Conservation (phyloP, 2,888 invertebrate species). For the Lasioglossum leucozonium region DNA sequence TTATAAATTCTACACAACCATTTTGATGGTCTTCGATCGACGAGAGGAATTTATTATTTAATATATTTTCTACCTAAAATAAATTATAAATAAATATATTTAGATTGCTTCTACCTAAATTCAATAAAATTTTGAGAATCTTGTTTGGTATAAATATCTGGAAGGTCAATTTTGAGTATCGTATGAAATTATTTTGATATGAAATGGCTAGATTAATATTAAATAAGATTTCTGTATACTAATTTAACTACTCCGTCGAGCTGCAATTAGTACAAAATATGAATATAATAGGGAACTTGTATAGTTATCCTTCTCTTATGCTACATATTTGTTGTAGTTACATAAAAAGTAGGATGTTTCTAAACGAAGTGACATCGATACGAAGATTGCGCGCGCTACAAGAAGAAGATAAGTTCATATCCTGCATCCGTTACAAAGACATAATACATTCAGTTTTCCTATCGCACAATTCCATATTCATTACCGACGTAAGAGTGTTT, state of each 20-base stretch:
- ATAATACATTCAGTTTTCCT: constrained; percentile 29
- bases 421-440: constrained; percentile 38
- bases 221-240: constrained; percentile 71
- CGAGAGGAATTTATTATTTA: constrained; percentile 78
- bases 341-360: constrained; percentile 63
- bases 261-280: constrained; percentile 68
- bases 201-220: constrained; percentile 63
- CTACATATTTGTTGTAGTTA: constrained; percentile 64
- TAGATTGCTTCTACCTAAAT: constrained; percentile 84
- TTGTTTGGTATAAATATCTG: constrained; percentile 73
- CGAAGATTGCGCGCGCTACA: constrained; percentile 52
- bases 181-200: constrained; percentile 61
- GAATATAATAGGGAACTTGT: constrained; percentile 78
- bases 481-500: constrained; percentile 36
- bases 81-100: constrained; percentile 84
- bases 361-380: constrained; percentile 60
- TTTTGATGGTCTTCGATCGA: constrained; percentile 60
- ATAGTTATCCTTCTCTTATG: constrained; percentile 69
- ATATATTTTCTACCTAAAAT: constrained; percentile 82
- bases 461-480: constrained; percentile 51
- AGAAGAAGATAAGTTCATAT: constrained; percentile 40
- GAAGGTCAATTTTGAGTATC: constrained; percentile 77
- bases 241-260: constrained; percentile 76
- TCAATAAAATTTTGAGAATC: constrained; percentile 80
- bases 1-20: constrained; percentile 56